A percentile compares a stretch with the other conserved stretches of the same genome.
Conservation (phyloP, 2,797 vertebrate species). For the Loriculus beryllinus region DNA sequence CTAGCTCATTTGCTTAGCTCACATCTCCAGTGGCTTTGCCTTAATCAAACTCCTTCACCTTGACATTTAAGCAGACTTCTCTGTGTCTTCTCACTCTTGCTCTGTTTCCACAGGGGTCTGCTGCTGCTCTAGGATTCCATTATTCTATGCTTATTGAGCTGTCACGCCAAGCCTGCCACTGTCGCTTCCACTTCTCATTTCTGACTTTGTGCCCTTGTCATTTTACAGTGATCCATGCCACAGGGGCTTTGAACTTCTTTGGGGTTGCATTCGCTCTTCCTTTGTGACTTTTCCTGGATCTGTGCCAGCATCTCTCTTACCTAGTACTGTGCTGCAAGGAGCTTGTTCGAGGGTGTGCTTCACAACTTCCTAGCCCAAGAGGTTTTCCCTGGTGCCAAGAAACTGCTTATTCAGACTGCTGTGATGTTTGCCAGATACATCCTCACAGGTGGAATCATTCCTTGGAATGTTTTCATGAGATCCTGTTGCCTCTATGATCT, state of each 20-base stretch:
- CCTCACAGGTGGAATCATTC: not conserved
- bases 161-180: not conserved
- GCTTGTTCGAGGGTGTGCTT: fast-evolving
- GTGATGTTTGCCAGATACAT: not conserved
- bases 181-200: not conserved
- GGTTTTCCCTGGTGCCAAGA: not conserved
- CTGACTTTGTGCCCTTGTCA: not conserved
- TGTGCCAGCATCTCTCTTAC: not conserved
- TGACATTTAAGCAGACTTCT: not conserved
- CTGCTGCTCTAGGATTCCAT: not conserved
- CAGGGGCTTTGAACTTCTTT: not conserved
- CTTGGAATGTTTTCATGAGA: not conserved
- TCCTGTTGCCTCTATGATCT: not conserved
- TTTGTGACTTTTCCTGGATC: not conserved
- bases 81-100: not conserved
- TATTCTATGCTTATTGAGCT: not conserved
- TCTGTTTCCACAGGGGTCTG: not conserved
- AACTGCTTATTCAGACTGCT: not conserved
- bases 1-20: not conserved
- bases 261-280: not conserved
- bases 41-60: not conserved
- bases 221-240: not conserved
- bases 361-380: not conserved
- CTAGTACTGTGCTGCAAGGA: not conserved
- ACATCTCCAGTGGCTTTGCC: not conserved